Evolutionary conservation across 1,140 invertebrate genomes (phyloP).

Genomic region (Bilobella aurantiaca): DNA sequence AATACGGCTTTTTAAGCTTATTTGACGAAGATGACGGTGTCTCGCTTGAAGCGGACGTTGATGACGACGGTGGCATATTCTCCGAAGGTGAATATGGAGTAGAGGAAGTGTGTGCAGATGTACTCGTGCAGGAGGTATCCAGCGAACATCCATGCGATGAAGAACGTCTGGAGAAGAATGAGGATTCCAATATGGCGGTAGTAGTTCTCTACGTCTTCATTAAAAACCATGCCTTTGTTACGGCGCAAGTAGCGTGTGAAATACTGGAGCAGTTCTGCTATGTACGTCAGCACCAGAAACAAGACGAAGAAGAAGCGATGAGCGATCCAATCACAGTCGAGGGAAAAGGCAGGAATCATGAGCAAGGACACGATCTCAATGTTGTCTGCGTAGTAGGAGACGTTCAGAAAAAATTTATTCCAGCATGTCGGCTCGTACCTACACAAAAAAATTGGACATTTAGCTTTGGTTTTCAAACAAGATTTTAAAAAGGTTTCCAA

Average conservation of each 20-base stretch:
- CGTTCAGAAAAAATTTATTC: conserved; percentile 7
- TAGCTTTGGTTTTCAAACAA: not conserved
- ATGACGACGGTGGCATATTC: conserved; percentile 18
- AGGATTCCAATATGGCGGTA: conserved; percentile 14
- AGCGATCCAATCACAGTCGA: conserved; percentile 10
- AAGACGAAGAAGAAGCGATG: conserved; percentile 10
- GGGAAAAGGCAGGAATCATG: conserved; percentile 18
- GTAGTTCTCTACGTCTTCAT: conserved; percentile 6
- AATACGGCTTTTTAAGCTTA: too few relatives aligned
- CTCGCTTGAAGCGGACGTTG: conserved; percentile 19
- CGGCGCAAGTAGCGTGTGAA: conserved; percentile 8
- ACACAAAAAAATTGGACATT: not conserved
- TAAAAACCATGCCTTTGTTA: not conserved
- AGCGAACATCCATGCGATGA: conserved; percentile 9
- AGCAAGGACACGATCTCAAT: conserved; percentile 8
- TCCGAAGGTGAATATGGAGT: conserved; percentile 4
- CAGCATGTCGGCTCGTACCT: not conserved
- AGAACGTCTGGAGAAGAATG: conserved; percentile 10
- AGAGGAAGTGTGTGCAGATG: conserved; percentile 5
- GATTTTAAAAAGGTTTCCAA: not conserved
- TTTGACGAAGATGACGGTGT: conserved; percentile 16
- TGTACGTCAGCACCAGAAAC: conserved; percentile 8
- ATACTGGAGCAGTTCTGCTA: conserved; percentile 16
- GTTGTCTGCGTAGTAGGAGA: not conserved
- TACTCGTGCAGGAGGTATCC: conserved; percentile 8